Evolutionary conservation across 2,888 invertebrate genomes (phyloP).

Genomic region (Sesia bembeciformis): DNA sequence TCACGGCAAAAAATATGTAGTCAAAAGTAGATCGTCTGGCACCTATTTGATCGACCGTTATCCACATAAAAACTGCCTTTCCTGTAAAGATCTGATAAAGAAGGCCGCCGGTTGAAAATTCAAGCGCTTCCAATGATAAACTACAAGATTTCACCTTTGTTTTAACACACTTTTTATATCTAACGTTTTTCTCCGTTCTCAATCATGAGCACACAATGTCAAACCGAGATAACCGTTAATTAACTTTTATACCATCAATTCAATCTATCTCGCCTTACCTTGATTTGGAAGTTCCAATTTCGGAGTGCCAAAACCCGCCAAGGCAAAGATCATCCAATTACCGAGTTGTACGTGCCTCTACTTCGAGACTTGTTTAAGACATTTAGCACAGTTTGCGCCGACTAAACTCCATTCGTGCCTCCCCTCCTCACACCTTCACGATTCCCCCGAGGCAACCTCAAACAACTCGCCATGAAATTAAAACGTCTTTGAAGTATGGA

Average conservation of each 20-base stretch:
- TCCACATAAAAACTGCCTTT: background rate
- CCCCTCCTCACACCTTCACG: slow-evolving; percentile 2
- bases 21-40: no score
- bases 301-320: slow-evolving; percentile 1
- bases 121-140: no score
- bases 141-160: no score
- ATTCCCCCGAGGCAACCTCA: slow-evolving; percentile 8
- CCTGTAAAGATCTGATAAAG: no score
- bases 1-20: no score
- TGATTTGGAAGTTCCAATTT: background rate
- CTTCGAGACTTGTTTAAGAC: slow-evolving; percentile 9
- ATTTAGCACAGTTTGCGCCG: slow-evolving; percentile 7
- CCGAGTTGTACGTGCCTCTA: slow-evolving; percentile 9
- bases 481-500: slow-evolving; percentile 22
- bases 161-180: background rate
- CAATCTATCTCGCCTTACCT: slow-evolving; percentile 1
- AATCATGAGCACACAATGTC: no score
- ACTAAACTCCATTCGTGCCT: background rate
- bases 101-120: no score
- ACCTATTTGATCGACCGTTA: background rate
- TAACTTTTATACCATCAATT: background rate
- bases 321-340: slow-evolving; percentile 11
- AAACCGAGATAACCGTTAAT: no score
- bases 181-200: background rate
- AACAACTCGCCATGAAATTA: slow-evolving; percentile 23